Percentiles rank a stretch among this genome's conserved stretches.
Conservation (phyloP, 1,140 invertebrate genomes). For the Ganaspis sp. region DNA sequence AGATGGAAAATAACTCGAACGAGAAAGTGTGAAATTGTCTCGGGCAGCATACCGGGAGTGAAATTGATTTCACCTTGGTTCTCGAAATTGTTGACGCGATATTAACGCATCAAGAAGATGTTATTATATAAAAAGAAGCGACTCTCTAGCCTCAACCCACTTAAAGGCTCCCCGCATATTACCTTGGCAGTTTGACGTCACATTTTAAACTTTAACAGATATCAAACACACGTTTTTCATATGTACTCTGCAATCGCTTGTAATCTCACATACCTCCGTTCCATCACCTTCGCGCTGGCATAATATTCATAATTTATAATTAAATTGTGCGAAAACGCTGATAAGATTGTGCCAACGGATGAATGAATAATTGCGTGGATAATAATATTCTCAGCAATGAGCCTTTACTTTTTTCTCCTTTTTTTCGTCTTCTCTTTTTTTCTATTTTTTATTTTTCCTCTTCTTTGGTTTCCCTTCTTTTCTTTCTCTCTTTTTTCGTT, state of each 20-base stretch:
- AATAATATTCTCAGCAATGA: neutral
- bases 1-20: neutral
- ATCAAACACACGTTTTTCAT: slow-evolving; percentile 36
- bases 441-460: too few relatives aligned
- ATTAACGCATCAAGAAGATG: slow-evolving; percentile 53
- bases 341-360: slow-evolving; percentile 16
- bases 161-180: slow-evolving; percentile 58
- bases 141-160: slow-evolving; percentile 63
- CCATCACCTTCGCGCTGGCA: slow-evolving; percentile 1
- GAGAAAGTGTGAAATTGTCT: slow-evolving; percentile 16
- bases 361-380: slow-evolving; percentile 2
- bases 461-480: too few relatives aligned
- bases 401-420: neutral
- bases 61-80: slow-evolving; percentile 45
- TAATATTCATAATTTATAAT: slow-evolving; percentile 28
- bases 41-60: neutral
- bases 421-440: too few relatives aligned
- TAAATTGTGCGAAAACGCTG: neutral
- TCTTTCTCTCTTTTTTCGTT: too few relatives aligned
- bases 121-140: slow-evolving; percentile 57
- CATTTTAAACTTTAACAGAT: slow-evolving; percentile 40
- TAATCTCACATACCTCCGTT: slow-evolving; percentile 38
- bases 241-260: slow-evolving; percentile 41
- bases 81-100: slow-evolving; percentile 38
- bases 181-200: slow-evolving; percentile 55